Percentiles rank a stretch among this genome's conserved stretches.
phyloP scores from a whole-genome alignment of 2,113 vertebrate genomes.

The Speoplatyrhinus poulsoni region DNA sequence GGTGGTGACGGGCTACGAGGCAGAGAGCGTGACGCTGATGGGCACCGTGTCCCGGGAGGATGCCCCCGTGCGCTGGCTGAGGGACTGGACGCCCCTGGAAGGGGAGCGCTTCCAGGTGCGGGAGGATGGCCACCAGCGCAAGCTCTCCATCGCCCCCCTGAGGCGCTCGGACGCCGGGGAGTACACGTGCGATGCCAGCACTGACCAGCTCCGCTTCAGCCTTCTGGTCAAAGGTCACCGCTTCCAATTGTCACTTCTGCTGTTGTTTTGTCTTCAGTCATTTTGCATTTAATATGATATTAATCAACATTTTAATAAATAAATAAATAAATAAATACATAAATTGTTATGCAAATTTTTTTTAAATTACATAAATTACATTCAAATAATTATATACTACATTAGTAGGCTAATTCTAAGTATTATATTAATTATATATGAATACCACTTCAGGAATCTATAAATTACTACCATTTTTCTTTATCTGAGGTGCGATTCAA shows the following conservation, averaged over 20 bases:
- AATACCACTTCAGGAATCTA: no score
- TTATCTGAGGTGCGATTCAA: no score
- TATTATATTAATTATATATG: no score
- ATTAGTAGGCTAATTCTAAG: no score
- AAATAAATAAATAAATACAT: no score
- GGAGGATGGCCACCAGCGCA: slow-evolving; percentile 68
- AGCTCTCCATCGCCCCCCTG: slow-evolving; percentile 77
- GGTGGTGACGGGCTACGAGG: slow-evolving; percentile 74
- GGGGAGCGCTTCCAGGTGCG: slow-evolving; percentile 73
- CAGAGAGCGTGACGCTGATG: slow-evolving; percentile 78
- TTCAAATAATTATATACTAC: no score
- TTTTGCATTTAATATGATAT: no score
- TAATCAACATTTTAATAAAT: no score
- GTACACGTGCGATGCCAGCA: slow-evolving; percentile 81
- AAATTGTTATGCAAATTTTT: no score
- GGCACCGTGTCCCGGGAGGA: slow-evolving; percentile 77
- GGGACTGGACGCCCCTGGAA: slow-evolving; percentile 71
- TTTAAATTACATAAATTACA: no score
- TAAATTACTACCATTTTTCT: no score
- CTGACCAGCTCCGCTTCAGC: slow-evolving; percentile 79
- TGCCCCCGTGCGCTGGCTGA: slow-evolving; percentile 76
- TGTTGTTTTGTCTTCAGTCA: no score
- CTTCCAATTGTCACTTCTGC: neutral
- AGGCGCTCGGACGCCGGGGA: slow-evolving; percentile 79
- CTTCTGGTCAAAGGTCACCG: slow-evolving; percentile 82